Base-by-base conservation (phyloP, 2,113 vertebrate species). In the Trachemys scripta region DNA sequence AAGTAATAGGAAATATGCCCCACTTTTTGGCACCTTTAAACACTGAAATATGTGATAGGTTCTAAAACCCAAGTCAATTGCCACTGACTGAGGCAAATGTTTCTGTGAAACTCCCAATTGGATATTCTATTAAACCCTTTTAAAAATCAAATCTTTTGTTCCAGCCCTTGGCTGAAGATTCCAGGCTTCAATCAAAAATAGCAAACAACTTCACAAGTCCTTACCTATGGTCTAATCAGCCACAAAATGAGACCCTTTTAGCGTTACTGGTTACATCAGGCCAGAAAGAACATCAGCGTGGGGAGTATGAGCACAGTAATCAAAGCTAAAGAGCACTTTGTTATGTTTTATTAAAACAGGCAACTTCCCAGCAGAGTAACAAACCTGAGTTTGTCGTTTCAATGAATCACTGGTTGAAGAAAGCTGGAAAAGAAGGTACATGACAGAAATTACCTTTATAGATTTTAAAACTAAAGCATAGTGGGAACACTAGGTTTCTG, bases 331-430 rank as follows among this genome's bases (percentile, higher is more conserved):
- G 89, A 94, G 50, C 27, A 8, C 93, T 96, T 94, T 94, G 79
- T 86, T 96, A 0, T 22, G 83, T 49, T 95, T 95, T 93, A 62
- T 95, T 94, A 95, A 85, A 95, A 95, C 12, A 87, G 97, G 92
- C 84, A 84, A 79, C 86, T 83, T 93, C 76, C 94, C 93, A 93
- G 69, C 90, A 92, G 50, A 88, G 57, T 45, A 94, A 94, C 85
- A 92, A 51, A 16, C 94, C 82, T 17, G 53, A 78, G 35, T 86
- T n/a, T 92, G 81, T 79, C 27, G 50, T 89, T 90, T 50, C 81
- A 95, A 83, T 87, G 89, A 93, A 94, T 81, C 17, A 80, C 49
- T 90, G 56, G 65, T 85, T 91, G 80, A 86, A 80, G 82, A 78
- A 54, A 35, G 31, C 94, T 96, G 91, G 53, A 79, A 90, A 82